These are phyloP conservation scores for Clarias laeviceps DNA, from an alignment of 2,797 vertebrate genomes.

Conservation along the genomic window DNA sequence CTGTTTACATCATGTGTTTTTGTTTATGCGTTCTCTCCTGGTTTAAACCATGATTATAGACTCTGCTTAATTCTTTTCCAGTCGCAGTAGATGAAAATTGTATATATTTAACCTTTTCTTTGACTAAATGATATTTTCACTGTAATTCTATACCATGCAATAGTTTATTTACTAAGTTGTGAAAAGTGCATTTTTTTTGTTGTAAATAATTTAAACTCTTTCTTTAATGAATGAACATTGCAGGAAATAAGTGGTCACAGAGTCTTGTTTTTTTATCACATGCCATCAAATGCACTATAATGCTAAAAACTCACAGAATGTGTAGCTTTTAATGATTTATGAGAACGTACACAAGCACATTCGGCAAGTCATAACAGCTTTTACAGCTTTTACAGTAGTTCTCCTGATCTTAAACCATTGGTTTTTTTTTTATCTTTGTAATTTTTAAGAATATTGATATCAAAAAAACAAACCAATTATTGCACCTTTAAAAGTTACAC, in stretches of 20 bases:
- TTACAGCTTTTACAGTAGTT: neutral
- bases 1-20: too few species aligned
- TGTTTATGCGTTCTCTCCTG: too few species aligned
- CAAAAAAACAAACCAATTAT: neutral
- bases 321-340: neutral
- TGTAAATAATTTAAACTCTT: neutral
- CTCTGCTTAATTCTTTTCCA: too few species aligned
- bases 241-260: neutral
- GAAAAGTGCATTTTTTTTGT: neutral
- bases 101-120: neutral
- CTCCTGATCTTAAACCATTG: neutral
- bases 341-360: neutral
- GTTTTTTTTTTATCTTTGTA: too few species aligned
- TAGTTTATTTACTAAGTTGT: neutral
- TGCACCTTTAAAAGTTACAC: neutral
- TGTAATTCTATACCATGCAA: neutral
- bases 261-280: neutral
- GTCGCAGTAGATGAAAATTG: too few species aligned
- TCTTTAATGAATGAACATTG: neutral
- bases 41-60: too few species aligned
- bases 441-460: neutral
- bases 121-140: neutral
- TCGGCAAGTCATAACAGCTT: neutral
- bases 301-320: neutral
- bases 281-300: neutral